phyloP scores from a whole-genome alignment of 2,797 vertebrate species.

The Dermochelys coriacea region DNA sequence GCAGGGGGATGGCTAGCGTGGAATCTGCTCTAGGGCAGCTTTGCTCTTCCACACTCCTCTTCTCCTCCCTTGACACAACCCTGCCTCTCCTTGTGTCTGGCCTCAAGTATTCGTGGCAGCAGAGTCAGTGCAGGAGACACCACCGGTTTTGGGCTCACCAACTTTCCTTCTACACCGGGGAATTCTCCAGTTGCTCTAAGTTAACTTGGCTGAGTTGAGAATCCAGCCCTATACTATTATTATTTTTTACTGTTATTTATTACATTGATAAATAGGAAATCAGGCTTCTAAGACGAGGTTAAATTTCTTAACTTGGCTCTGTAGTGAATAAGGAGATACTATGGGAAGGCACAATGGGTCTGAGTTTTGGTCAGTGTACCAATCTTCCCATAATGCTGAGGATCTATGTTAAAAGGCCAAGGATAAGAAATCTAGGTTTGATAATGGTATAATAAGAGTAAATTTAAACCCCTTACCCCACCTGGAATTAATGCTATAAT shows the following conservation, averaged over 20 bases:
- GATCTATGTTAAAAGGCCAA: not conserved
- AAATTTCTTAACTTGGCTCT: not conserved
- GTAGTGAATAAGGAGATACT: not conserved
- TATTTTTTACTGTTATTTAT: accelerated
- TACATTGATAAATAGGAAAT: not conserved
- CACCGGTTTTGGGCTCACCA: not conserved
- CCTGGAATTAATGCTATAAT: not conserved
- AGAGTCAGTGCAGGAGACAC: not conserved
- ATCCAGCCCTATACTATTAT: not conserved
- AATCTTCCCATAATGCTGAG: not conserved
- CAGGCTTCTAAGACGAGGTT: accelerated
- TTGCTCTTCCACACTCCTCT: accelerated
- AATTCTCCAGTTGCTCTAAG: not conserved
- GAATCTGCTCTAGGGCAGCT: not conserved
- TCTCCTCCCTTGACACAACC: accelerated
- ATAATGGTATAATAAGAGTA: not conserved
- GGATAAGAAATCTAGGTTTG: not conserved
- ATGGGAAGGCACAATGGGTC: not conserved
- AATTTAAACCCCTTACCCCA: not conserved
- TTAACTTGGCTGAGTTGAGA: not conserved
- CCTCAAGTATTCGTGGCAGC: not conserved
- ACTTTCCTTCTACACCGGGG: not conserved
- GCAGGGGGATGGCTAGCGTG: not conserved
- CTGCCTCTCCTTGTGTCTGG: accelerated
- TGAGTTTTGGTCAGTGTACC: not conserved